phyloP scores from a whole-genome alignment of 1,140 invertebrate species.

The Zaprionus capensis region DNA sequence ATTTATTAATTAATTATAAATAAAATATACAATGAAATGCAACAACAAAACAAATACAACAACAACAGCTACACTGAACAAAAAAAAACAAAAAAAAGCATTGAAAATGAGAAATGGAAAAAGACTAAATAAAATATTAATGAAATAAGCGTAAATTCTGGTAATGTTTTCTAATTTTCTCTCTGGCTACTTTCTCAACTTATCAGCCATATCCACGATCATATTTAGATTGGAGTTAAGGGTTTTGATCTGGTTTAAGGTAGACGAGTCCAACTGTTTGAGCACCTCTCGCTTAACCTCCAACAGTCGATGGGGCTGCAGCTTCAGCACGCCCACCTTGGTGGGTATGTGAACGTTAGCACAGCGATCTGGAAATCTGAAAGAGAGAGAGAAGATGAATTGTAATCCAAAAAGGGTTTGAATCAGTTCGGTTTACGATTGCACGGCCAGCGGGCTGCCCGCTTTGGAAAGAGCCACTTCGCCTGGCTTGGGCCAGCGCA shows the following conservation, averaged over 20 bases:
- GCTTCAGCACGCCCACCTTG: conserved; percentile 82
- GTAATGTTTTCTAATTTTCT: not conserved
- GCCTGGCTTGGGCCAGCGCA: conserved; percentile 86
- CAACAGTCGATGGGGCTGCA: conserved; percentile 56
- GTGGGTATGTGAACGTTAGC: conserved; percentile 87
- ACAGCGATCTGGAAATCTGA: conserved; percentile 72
- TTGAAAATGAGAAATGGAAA: conserved; percentile 79
- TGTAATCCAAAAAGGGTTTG: not conserved
- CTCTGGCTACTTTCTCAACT: not conserved
- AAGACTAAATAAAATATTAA: conserved; percentile 83
- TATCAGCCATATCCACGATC: conserved; percentile 59
- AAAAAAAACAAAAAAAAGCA: conserved; percentile 24
- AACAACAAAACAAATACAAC: conserved; percentile 53
- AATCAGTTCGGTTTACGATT: conserved; percentile 32
- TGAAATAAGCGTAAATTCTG: conserved; percentile 55
- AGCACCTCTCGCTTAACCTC: conserved; percentile 59
- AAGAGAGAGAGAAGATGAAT: not conserved
- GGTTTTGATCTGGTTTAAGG: conserved; percentile 62
- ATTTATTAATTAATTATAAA: conserved; percentile 83
- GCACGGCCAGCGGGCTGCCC: conserved; percentile 86
- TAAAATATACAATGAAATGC: conserved; percentile 75
- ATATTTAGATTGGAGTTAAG: conserved; percentile 63
- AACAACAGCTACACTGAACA: conserved; percentile 42
- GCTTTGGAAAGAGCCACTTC: conserved; percentile 86
- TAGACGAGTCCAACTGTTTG: conserved; percentile 54